These are phyloP conservation scores for Cerastis rubricosa DNA, from an alignment of 2,888 invertebrate genomes.

Conservation along the genomic window DNA sequence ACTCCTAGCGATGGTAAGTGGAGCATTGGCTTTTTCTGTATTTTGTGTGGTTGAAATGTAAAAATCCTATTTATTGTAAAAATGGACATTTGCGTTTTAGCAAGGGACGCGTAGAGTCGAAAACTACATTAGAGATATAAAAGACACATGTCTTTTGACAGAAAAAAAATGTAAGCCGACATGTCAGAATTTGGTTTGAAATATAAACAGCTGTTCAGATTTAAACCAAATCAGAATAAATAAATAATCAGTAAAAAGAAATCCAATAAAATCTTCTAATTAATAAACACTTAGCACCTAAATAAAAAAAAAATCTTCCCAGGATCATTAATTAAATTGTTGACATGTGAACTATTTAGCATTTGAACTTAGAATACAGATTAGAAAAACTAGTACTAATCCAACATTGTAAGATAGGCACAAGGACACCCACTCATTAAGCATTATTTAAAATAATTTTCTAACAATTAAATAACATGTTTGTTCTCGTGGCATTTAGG, in stretches of 20 bases:
- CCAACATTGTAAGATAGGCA: neutral
- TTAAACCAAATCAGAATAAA: too few species aligned
- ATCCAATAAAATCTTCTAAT: neutral
- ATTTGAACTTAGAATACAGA: neutral
- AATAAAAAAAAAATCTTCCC: constrained; percentile 7
- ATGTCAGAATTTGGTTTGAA: neutral
- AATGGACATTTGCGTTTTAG: neutral
- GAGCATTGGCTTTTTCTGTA: neutral
- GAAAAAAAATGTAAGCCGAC: neutral
- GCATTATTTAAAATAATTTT: constrained; percentile 14
- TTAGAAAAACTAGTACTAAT: neutral
- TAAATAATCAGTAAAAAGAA: too few species aligned
- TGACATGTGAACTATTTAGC: constrained; percentile 36
- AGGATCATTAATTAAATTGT: constrained; percentile 10
- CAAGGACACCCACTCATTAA: constrained; percentile 5
- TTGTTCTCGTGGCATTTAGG: constrained; percentile 9
- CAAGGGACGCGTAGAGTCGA: neutral
- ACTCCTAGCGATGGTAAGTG: constrained; percentile 82
- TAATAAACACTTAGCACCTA: neutral
- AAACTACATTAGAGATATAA: neutral
- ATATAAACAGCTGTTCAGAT: neutral
- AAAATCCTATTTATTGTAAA: too few species aligned
- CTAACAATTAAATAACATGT: constrained; percentile 3
- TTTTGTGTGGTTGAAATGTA: too few species aligned
- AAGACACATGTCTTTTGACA: neutral